phyloP scores from a whole-genome alignment of 2,113 vertebrate genomes.

The Callorhinus ursinus region DNA sequence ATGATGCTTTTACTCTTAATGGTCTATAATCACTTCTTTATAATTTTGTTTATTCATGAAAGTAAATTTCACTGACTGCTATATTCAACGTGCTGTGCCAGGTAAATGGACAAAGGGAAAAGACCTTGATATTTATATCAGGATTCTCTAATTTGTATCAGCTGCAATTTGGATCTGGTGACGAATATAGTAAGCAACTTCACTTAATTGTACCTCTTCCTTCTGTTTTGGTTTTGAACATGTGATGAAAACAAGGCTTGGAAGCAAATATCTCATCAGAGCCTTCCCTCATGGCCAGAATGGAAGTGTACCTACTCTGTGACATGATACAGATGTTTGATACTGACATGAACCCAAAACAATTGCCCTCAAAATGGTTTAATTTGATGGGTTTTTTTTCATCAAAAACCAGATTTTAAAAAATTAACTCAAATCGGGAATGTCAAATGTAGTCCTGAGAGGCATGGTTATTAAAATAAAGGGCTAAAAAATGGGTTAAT shows the following conservation, averaged over 20 bases:
- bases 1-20: neutral
- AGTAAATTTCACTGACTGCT: neutral
- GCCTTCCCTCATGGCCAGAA: neutral
- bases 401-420: slow-evolving; percentile 27
- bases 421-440: neutral
- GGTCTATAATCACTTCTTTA: neutral
- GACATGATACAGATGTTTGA: neutral
- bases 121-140: neutral
- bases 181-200: neutral
- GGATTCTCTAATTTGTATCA: neutral
- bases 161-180: neutral
- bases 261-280: neutral
- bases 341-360: neutral
- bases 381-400: neutral
- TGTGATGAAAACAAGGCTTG: neutral
- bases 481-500: neutral
- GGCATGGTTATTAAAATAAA: slow-evolving; percentile 17
- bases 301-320: neutral
- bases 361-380: neutral
- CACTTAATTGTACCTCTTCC: neutral
- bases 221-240: neutral
- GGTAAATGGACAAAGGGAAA: neutral
- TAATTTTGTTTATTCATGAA: neutral
- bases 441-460: neutral
- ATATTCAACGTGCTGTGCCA: neutral